These are phyloP conservation scores for Nyleta sp. DNA, from an alignment of 2,888 invertebrate genomes.

Conservation along the genomic window DNA sequence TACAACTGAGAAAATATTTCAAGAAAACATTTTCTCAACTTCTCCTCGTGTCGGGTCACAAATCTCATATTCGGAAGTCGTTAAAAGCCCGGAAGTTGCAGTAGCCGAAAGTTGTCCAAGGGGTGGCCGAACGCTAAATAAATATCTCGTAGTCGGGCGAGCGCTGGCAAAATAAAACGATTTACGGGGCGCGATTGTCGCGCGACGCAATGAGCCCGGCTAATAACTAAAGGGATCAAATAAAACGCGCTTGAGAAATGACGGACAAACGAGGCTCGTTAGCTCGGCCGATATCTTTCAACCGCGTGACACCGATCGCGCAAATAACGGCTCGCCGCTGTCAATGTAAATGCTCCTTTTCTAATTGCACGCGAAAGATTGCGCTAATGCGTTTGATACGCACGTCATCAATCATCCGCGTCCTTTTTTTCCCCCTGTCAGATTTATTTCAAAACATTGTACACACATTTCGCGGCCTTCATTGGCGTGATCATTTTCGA, in stretches of 20 bases:
- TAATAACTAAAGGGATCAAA: slow-evolving; percentile 50
- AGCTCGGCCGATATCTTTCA: slow-evolving; percentile 60
- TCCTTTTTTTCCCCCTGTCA: too few relatives aligned
- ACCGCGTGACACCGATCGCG: slow-evolving; percentile 53
- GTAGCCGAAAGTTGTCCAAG: background rate
- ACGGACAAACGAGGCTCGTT: slow-evolving; percentile 61
- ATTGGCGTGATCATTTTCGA: too few relatives aligned
- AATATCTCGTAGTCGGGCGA: slow-evolving; percentile 25
- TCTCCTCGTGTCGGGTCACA: background rate
- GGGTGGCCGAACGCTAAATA: slow-evolving; percentile 12
- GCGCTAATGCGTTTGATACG: slow-evolving; percentile 41
- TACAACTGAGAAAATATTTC: too few relatives aligned
- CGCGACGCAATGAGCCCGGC: slow-evolving; percentile 40
- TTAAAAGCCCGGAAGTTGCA: slow-evolving; percentile 15
- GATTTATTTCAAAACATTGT: too few relatives aligned
- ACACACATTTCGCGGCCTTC: too few relatives aligned
- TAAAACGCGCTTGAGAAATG: slow-evolving; percentile 45
- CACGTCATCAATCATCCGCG: slow-evolving; percentile 36
- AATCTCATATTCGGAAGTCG: slow-evolving; percentile 5
- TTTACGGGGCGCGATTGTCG: slow-evolving; percentile 38
- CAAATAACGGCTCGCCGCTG: slow-evolving; percentile 47
- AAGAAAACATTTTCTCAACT: too few relatives aligned
- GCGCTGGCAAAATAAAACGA: slow-evolving; percentile 33
- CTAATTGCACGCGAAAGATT: slow-evolving; percentile 50
- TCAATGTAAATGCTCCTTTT: slow-evolving; percentile 46